Evolutionary conservation across 2,113 vertebrate genomes (phyloP), one percentile per base, ranked within the genome.

Genomic region (Elachura formosa): DNA sequence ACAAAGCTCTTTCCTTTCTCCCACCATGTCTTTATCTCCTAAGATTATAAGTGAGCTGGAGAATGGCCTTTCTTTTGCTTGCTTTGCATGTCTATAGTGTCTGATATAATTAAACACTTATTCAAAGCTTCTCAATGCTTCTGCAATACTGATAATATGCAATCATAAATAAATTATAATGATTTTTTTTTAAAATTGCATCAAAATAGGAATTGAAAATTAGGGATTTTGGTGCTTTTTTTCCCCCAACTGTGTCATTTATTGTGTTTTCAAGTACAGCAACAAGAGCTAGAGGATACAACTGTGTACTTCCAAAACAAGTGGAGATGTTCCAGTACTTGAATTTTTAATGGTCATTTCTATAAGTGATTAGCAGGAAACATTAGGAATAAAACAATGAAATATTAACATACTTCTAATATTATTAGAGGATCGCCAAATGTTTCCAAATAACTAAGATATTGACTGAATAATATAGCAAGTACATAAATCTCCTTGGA

Each of bases 381-480:
- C 14, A 40, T 38, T 71, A 89, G 36, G 54, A 45, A 90, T 90
- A 75, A 95, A 82, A 21, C 45, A 94, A 88, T 68, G n/a, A 90
- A 92, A 92, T 88, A 88, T 88, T 92, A 96, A 94, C 63, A 66
- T 69, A 73, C 54, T 74, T 73, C 75, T 62, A 52, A 77, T 69
- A 86, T 77, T 94, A 89, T 77, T 86, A 94, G 54, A 96, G 63
- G 92, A 80, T 77, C 69, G 72, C 77, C 74, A 84, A 81, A 87
- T 43, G 52, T 84, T 91, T 93, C 68, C 69, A 94, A 87, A 94
- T 91, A 94, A 91, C 71, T 73, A 82, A 91, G 41, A 54, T 77
- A 96, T 87, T 83, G 83, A 95, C 84, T 81, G 89, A 93, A 93
- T 94, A 96, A 84, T 84, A 94, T 22, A 96, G 58, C 84, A 81